phyloP scores from a whole-genome alignment of 2,888 invertebrate genomes.

The Pollenia angustigena region DNA sequence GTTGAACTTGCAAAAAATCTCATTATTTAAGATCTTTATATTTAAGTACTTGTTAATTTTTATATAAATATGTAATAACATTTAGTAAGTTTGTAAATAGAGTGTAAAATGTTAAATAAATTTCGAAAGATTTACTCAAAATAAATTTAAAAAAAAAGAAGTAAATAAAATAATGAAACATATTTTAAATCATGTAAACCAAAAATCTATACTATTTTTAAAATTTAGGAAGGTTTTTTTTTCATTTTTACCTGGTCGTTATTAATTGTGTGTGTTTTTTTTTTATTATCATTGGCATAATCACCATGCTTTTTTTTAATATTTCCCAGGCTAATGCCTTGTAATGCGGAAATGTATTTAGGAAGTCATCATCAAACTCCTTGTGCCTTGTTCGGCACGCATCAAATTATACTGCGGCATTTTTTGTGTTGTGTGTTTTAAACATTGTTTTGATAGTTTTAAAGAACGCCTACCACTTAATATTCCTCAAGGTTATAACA shows the following conservation, averaged over 20 bases:
- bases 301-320: constrained; percentile 22
- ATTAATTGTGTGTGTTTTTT: constrained; percentile 8
- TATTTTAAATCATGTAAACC: background rate
- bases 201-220: background rate
- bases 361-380: constrained; percentile 67
- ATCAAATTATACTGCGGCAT: constrained; percentile 73
- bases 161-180: background rate
- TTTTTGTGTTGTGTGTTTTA: constrained; percentile 45
- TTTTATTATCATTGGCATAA: constrained; percentile 16
- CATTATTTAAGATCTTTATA: constrained; percentile 32
- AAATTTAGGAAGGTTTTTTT: background rate
- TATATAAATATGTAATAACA: constrained; percentile 19
- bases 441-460: constrained; percentile 76
- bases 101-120: constrained; percentile 29
- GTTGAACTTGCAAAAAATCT: constrained; percentile 32
- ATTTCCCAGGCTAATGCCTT: constrained; percentile 30
- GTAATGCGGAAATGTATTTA: constrained; percentile 66
- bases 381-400: constrained; percentile 76
- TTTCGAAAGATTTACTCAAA: constrained; percentile 24
- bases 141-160: background rate
- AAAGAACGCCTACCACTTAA: constrained; percentile 77
- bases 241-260: constrained; percentile 40
- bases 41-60: constrained; percentile 31
- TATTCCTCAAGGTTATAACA: constrained; percentile 69
- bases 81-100: constrained; percentile 21